A percentile compares a stretch with the other conserved stretches of the same genome.
phyloP scores from a whole-genome alignment of 2,888 invertebrate species.

The Baronia brevicornis region DNA sequence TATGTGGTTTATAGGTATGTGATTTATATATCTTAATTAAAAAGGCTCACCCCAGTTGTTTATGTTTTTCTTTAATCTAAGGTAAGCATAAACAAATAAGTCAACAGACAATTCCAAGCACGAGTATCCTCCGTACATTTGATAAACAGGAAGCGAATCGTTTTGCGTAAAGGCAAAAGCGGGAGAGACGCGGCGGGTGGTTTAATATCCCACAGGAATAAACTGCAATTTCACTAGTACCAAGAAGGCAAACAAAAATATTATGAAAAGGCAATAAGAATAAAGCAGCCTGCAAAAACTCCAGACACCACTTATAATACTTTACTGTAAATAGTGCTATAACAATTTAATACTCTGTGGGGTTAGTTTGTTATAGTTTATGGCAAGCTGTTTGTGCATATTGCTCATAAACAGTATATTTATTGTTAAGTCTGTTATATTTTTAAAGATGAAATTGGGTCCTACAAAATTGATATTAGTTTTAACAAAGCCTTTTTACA shows the following conservation, averaged over 20 bases:
- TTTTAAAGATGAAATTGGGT: no score
- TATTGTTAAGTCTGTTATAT: slow-evolving; percentile 1
- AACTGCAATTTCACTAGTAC: slow-evolving; percentile 60
- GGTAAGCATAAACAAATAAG: neutral
- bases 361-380: slow-evolving; percentile 26
- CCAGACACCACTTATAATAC: slow-evolving; percentile 42
- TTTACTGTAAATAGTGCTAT: slow-evolving; percentile 40
- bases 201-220: slow-evolving; percentile 64
- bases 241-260: slow-evolving; percentile 53
- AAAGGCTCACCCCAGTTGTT: no score
- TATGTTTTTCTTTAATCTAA: neutral
- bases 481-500: no score
- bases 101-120: slow-evolving; percentile 6
- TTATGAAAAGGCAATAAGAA: slow-evolving; percentile 51
- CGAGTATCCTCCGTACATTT: slow-evolving; percentile 22
- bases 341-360: slow-evolving; percentile 37
- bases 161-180: slow-evolving; percentile 41
- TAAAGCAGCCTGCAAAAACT: slow-evolving; percentile 33
- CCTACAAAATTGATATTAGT: no score
- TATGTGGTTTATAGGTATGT: no score
- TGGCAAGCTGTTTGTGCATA: slow-evolving; percentile 24
- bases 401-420: slow-evolving; percentile 13
- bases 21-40: no score
- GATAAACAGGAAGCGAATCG: slow-evolving; percentile 55
- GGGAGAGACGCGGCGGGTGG: slow-evolving; percentile 44